phyloP scores from a whole-genome alignment of 2,888 invertebrate species.

The Agrotis clavis region DNA sequence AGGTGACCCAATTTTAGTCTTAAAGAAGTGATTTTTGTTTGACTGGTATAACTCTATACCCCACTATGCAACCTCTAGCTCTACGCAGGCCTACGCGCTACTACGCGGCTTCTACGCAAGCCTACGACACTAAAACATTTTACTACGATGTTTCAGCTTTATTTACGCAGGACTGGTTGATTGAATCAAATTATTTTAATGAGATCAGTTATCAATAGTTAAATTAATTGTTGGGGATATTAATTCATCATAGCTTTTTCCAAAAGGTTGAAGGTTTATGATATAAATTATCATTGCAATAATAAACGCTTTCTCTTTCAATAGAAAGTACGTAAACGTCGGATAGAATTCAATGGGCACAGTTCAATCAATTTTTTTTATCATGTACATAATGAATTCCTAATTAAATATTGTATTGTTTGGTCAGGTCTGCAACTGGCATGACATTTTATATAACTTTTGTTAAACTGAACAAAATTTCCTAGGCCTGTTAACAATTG shows the following conservation, averaged over 20 bases:
- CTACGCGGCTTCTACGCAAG: neutral
- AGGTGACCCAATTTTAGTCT: too few relatives aligned
- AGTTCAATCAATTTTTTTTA: neutral
- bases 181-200: neutral
- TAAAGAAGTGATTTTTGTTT: neutral
- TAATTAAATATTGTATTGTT: slow-evolving; percentile 29
- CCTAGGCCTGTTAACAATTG: slow-evolving; percentile 60
- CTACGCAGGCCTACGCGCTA: neutral
- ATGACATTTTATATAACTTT: neutral
- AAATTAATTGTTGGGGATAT: neutral
- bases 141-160: neutral
- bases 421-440: neutral
- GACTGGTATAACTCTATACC: too few relatives aligned
- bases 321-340: neutral
- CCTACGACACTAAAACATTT: neutral
- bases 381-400: slow-evolving; percentile 25
- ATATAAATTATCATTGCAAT: neutral
- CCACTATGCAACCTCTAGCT: neutral
- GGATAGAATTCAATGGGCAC: neutral
- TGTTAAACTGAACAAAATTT: neutral
- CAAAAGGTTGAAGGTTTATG: too few relatives aligned
- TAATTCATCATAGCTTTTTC: too few relatives aligned
- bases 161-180: neutral
- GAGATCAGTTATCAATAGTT: too few relatives aligned
- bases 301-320: neutral